Conservation (phyloP, 1,140 invertebrate genomes). For the Nautilus pompilius region DNA sequence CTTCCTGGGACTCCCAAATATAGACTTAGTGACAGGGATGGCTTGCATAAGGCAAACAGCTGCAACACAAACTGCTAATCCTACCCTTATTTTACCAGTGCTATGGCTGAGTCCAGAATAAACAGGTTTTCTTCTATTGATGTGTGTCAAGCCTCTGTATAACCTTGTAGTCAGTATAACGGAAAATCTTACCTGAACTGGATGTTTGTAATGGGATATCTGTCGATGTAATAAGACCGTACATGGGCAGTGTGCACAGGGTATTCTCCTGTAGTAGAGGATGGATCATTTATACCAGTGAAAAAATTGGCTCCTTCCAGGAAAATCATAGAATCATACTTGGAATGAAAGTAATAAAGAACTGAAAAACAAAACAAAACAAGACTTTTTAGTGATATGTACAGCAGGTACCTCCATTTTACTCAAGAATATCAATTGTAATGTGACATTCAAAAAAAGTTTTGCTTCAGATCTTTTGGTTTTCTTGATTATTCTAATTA, state of each 20-base stretch:
- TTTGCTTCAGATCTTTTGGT: too few relatives aligned
- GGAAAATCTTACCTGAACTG: slow-evolving; percentile 35
- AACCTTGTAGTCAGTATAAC: not conserved
- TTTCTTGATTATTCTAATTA: too few relatives aligned
- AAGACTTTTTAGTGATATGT: too few relatives aligned
- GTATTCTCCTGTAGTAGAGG: slow-evolving; percentile 44
- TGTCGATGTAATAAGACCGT: slow-evolving; percentile 42
- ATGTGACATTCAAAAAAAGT: too few relatives aligned
- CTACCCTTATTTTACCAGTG: too few relatives aligned
- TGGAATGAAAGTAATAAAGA: slow-evolving; percentile 10
- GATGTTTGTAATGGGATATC: slow-evolving; percentile 42
- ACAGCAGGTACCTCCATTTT: too few relatives aligned
- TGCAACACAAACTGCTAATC: too few relatives aligned
- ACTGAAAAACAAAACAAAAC: too few relatives aligned
- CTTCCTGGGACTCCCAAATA: not conserved
- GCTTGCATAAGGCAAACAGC: too few relatives aligned
- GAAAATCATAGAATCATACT: slow-evolving; percentile 21
- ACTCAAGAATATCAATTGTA: too few relatives aligned
- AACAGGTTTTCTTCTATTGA: too few relatives aligned
- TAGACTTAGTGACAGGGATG: not conserved
- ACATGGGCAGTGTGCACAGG: slow-evolving; percentile 31
- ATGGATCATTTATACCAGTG: slow-evolving; percentile 45
- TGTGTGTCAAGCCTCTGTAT: not conserved
- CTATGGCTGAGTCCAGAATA: too few relatives aligned
- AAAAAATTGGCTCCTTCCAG: slow-evolving; percentile 29